phyloP scores from a whole-genome alignment of 2,888 invertebrate species.

The Meganola albula region DNA sequence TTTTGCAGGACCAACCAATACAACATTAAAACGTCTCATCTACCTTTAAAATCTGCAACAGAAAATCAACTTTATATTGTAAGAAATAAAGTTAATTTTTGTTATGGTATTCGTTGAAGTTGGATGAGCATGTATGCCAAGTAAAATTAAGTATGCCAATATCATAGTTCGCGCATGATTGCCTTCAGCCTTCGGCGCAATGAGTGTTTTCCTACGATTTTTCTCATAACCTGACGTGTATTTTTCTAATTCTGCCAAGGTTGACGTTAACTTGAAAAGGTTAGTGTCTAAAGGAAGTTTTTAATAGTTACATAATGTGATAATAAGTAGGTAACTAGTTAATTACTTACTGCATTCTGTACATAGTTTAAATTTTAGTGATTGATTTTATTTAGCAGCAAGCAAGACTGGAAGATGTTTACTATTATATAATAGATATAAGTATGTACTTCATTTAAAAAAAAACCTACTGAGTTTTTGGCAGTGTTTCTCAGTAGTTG shows the following conservation, averaged over 20 bases:
- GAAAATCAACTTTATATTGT: background rate
- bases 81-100: slow-evolving; percentile 15
- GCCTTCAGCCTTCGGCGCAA: slow-evolving; percentile 65
- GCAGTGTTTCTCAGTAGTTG: no score
- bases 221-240: slow-evolving; percentile 51
- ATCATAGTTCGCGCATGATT: slow-evolving; percentile 66
- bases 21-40: slow-evolving; percentile 8
- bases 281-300: background rate
- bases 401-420: no score
- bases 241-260: slow-evolving; percentile 66
- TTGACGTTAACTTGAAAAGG: slow-evolving; percentile 14
- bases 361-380: no score
- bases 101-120: slow-evolving; percentile 40
- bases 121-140: slow-evolving; percentile 67
- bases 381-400: no score
- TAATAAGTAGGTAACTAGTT: no score
- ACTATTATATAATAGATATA: no score
- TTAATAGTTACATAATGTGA: background rate
- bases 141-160: slow-evolving; percentile 75
- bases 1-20: slow-evolving; percentile 6
- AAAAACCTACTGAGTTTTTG: no score
- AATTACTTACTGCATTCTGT: no score
- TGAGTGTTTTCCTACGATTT: slow-evolving; percentile 70
- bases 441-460: no score
- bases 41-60: background rate